phyloP scores from a whole-genome alignment of 1,140 invertebrate species.

The Danaus melanippus region DNA sequence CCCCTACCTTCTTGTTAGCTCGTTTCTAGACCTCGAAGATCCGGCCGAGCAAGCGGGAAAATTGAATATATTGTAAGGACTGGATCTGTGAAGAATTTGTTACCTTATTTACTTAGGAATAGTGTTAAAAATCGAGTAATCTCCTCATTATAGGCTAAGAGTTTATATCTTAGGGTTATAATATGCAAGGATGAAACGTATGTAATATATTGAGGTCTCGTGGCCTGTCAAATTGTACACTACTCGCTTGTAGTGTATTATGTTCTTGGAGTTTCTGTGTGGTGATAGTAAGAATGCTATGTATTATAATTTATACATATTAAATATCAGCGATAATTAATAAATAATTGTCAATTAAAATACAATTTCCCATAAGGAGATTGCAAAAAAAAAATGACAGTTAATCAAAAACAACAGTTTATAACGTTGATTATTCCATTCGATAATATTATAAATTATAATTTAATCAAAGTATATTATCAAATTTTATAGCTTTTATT shows the following conservation, averaged over 20 bases:
- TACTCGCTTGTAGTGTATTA: too few species aligned
- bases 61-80: constrained; percentile 20
- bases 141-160: constrained; percentile 1
- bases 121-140: constrained; percentile 2
- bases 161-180: constrained; percentile 11
- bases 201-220: constrained; percentile 13
- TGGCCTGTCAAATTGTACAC: constrained; percentile 14
- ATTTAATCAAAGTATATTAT: not conserved
- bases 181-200: constrained; percentile 14
- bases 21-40: constrained; percentile 23
- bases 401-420: too few species aligned
- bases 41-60: constrained; percentile 21
- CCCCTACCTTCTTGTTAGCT: constrained; percentile 15
- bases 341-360: too few species aligned
- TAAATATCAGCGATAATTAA: too few species aligned
- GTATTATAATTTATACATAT: too few species aligned
- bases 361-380: too few species aligned
- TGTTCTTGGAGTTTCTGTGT: too few species aligned
- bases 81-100: constrained; percentile 6
- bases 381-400: too few species aligned
- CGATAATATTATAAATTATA: too few species aligned
- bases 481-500: constrained; percentile 13
- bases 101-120: constrained; percentile 1
- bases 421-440: too few species aligned
- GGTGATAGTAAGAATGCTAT: too few species aligned